Evolutionary conservation across 2,797 vertebrate genomes (phyloP).

Genomic region (Paratrypauchen microcephalus): DNA sequence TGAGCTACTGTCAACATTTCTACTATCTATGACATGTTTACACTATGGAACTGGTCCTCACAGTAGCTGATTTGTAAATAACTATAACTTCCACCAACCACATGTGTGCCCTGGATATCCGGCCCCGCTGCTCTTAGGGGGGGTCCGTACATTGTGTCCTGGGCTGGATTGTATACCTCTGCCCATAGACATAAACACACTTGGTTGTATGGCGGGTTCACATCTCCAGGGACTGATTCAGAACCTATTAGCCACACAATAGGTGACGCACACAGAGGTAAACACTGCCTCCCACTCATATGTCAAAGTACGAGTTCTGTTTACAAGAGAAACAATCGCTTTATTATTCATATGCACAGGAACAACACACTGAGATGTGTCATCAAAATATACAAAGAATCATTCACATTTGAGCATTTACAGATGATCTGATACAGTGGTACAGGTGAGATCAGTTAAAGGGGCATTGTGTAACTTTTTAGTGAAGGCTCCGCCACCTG

Average conservation of each 20-base stretch:
- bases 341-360: constrained; percentile 46
- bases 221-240: constrained; percentile 40
- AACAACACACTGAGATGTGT: constrained; percentile 18
- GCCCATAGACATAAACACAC: constrained; percentile 62
- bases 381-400: constrained; percentile 13
- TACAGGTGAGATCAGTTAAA: not conserved
- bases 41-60: constrained; percentile 5
- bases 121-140: constrained; percentile 26
- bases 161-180: constrained; percentile 27
- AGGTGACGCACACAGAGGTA: constrained; percentile 59
- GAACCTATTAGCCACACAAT: constrained; percentile 67
- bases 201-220: constrained; percentile 22
- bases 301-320: constrained; percentile 45
- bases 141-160: constrained; percentile 36
- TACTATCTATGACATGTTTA: constrained; percentile 36
- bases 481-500: too few relatives aligned
- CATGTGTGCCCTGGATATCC: constrained; percentile 39
- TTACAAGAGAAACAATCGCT: constrained; percentile 40
- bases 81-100: not conserved
- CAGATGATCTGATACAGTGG: not conserved
- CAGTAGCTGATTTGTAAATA: not conserved
- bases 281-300: constrained; percentile 33
- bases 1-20: too few relatives aligned
- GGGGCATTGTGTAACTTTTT: too few relatives aligned
- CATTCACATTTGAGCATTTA: constrained; percentile 51